Base-by-base conservation (phyloP, 2,888 invertebrate genomes). In the Monopis laevigella region DNA sequence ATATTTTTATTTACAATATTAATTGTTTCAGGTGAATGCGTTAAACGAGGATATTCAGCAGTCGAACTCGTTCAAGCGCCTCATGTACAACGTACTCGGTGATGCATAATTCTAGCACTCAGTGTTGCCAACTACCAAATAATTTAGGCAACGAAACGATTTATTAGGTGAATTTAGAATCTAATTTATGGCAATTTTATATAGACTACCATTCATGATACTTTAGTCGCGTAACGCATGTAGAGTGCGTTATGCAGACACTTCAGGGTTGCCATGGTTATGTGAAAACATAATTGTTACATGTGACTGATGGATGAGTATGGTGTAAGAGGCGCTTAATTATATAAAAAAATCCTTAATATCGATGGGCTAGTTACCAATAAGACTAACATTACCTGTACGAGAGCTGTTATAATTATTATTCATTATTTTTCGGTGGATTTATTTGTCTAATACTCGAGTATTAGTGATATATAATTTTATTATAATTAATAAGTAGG, bases 21-120 rank as follows among this genome's bases (percentile, higher is more conserved):
- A 21, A 21, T 21, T 21, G 5, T 72, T 66, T 12, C 80, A 88
- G 87, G 82, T 87, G 54, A 89, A 87, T 68, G 84, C 87, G 42
- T 65, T 88, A 56, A 86, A 87, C 53, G 93, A 93, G 63, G 85
- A 86, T 58, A 94, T 95, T 65, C 93, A 93, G 61, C 95, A 95
- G 73, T 94, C 93, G 73, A 90, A 91, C 72, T 92, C 92, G 51
- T 95, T 95, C 85, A 93, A 92, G 72, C 89, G 94, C 67, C 87
- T 95, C 65, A 94, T 94, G 94, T 89, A 89, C 84, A 89, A 90
- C 82, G 93, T 95, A 52, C 84, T 93, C 65, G 90, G 92, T 52
- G 89, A 92, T 74, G 86, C 86, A 46, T 86, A 88, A 51, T 84
- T 83, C 55, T 85, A 43, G 12, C 41, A 12, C 11, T 18, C n/a